Base-by-base conservation (phyloP, 1,140 invertebrate species). In the Muscidifurax raptorellus region DNA sequence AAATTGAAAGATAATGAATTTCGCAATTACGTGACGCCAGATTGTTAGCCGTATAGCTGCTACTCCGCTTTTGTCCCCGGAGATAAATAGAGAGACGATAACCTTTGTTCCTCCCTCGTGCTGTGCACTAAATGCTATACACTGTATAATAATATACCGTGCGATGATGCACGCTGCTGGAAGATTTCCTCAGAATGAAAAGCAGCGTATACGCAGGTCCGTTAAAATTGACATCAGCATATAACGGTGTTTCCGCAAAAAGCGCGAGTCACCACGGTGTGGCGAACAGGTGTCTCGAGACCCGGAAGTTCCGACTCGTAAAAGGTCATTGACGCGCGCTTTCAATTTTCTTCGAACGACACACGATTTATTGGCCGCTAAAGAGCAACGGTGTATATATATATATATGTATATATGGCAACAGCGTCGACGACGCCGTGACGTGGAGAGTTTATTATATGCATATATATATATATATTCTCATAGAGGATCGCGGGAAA, bases 331-430 rank as follows among this genome's bases (percentile, higher is more conserved):
- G 52, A 59, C 18, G 52, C 22, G 40, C 7, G 64, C 36, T 80
- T 71, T 71, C 25, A 80, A 80, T 80, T 80, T 71, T 71, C 40
- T 13, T 47, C 22, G 10, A 47, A 71, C 22, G 12, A 71, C 44
- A n/a, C n/a, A n/a, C n/a, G 52, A n/a, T 59, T 59, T 18, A 59
- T n/a, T 59, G 52, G 22, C 22, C 52, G 52, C 22, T 59, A 59
- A 59, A 59, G 52, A 59, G 52, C 52, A 59, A 59, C 18, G 52
- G 10, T 69, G 28, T 27, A 69, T 27, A 67, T 13, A 25, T 25
- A 10, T 64, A 64, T 25, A 13, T 67, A 67, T 28, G 28, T 69
- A 69, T 0, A 28, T 10, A 18, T 12, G n/a, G 13, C 67, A 18
- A 18, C 1, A 1, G 32, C 32, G 5, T 2, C 32, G 5, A 5